A percentile compares a stretch with the other conserved stretches of the same genome.
phyloP scores from a whole-genome alignment of 2,797 vertebrate species.

The Microctenopoma lineatum region DNA sequence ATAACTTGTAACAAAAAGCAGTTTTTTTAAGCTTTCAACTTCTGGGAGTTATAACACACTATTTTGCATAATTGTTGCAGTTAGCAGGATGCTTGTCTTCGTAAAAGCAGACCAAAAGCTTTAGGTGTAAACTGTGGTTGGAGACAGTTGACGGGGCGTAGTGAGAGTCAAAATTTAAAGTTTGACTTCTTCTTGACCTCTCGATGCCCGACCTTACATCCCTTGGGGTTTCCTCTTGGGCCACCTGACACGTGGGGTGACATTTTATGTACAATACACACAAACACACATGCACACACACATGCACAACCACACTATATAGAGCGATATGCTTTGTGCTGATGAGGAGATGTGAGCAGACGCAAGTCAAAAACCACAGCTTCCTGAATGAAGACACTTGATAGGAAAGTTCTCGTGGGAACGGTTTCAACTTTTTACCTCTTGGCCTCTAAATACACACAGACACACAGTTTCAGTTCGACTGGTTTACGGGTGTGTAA shows the following conservation, averaged over 20 bases:
- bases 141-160: conserved; percentile 58
- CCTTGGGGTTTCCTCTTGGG: conserved; percentile 62
- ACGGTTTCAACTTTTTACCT: conserved; percentile 82
- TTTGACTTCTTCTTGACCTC: conserved; percentile 66
- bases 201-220: conserved; percentile 42
- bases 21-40: background rate
- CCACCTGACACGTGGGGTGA: conserved; percentile 64
- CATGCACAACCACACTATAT: conserved; percentile 13
- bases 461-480: conserved; percentile 38
- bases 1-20: background rate
- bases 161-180: conserved; percentile 33
- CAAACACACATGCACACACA: conserved; percentile 23
- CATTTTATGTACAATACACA: conserved; percentile 30
- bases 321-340: conserved; percentile 44
- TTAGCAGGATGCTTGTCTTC: background rate
- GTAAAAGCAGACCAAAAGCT: conserved; percentile 32
- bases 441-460: conserved; percentile 38
- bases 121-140: conserved; percentile 43
- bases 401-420: conserved; percentile 84
- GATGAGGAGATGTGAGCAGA: conserved; percentile 67
- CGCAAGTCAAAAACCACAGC: conserved; percentile 76
- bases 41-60: background rate
- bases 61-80: conserved; percentile 23
- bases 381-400: conserved; percentile 76
- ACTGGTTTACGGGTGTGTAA: conserved; percentile 3